A percentile compares a stretch with the other conserved stretches of the same genome.
phyloP scores from a whole-genome alignment of 2,113 vertebrate genomes.

The Poicephalus gulielmi region DNA sequence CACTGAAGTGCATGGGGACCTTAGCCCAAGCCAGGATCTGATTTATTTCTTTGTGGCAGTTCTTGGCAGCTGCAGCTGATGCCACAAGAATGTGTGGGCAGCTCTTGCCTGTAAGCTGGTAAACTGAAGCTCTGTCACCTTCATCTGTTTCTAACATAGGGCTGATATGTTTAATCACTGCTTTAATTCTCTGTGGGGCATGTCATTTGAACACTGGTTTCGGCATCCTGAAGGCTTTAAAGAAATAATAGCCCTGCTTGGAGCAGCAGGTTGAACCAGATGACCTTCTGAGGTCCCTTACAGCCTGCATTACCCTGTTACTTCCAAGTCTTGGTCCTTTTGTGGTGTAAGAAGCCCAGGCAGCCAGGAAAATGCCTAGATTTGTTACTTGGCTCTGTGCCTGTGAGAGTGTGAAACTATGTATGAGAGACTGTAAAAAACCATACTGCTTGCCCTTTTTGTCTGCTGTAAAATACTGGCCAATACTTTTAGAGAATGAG shows the following conservation, averaged over 20 bases:
- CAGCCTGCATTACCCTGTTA: neutral
- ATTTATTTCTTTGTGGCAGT: neutral
- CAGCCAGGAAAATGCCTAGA: neutral
- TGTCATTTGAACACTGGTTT: neutral
- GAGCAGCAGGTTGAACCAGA: neutral
- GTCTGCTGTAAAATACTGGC: neutral
- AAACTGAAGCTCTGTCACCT: neutral
- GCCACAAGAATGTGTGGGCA: neutral
- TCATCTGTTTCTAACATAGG: neutral
- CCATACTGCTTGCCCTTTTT: neutral
- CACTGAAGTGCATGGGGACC: neutral
- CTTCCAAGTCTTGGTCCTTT: neutral
- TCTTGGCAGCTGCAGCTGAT: neutral
- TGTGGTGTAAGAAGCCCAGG: neutral
- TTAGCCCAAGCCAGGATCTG: neutral
- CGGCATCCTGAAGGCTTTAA: neutral
- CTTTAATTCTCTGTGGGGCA: neutral
- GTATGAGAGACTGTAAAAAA: neutral
- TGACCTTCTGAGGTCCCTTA: neutral
- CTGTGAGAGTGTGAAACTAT: neutral
- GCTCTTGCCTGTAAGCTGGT: accelerated
- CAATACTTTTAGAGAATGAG: neutral
- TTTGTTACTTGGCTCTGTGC: neutral
- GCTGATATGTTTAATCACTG: neutral
- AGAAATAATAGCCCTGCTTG: neutral